These are phyloP conservation scores for Apamea epomidion DNA, from an alignment of 2,888 invertebrate genomes.

Conservation along the genomic window DNA sequence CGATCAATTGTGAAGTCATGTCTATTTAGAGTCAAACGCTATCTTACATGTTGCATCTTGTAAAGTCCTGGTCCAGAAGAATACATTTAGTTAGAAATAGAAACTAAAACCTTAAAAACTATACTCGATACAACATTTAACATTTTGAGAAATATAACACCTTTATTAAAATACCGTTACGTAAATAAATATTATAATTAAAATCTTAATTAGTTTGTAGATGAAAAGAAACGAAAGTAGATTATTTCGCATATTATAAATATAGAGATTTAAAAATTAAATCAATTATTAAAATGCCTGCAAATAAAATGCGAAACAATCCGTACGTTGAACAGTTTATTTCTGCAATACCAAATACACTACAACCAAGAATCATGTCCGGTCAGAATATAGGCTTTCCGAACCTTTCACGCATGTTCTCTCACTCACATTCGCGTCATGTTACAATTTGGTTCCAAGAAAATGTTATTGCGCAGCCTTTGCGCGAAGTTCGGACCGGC, in stretches of 20 bases:
- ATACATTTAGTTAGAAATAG: constrained; percentile 39
- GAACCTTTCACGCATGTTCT: background rate
- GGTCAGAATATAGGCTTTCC: background rate
- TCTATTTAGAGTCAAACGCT: constrained; percentile 26
- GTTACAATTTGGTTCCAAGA: background rate
- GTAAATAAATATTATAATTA: constrained; percentile 35
- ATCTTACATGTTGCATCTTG: constrained; percentile 35
- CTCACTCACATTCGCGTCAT: background rate
- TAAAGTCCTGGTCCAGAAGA: constrained; percentile 54
- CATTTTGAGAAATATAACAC: constrained; percentile 29
- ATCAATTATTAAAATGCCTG: background rate
- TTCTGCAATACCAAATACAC: constrained; percentile 8
- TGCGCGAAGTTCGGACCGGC: background rate
- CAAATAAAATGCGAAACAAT: constrained; percentile 27
- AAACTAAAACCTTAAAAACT: constrained; percentile 28
- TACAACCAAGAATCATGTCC: background rate
- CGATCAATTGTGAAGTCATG: constrained; percentile 13
- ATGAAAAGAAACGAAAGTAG: background rate
- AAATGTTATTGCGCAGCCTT: background rate
- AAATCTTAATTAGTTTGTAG: constrained; percentile 3
- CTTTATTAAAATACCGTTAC: constrained; percentile 23
- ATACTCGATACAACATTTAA: constrained; percentile 54
- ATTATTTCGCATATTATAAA: constrained; percentile 21
- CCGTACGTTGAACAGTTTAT: background rate
- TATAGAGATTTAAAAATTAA: background rate